Conservation (phyloP, 2,888 invertebrate species). For the Drosophila paucipuncta region DNA sequence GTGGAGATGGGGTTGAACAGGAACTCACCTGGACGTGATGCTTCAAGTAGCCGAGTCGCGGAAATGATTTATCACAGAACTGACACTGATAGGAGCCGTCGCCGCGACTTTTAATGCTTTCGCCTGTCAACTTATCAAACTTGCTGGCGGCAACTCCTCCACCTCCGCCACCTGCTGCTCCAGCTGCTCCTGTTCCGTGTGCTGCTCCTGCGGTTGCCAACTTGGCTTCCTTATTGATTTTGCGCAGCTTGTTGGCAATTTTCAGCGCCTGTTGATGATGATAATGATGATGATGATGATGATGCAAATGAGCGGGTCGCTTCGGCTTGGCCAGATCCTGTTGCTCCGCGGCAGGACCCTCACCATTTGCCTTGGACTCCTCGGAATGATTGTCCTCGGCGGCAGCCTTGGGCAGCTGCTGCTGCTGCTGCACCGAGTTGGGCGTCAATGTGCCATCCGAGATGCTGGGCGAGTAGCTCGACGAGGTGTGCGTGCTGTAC, state of each 20-base stretch:
- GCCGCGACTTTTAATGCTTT: conserved; percentile 84
- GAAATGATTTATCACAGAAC: conserved; percentile 96
- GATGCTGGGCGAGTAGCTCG: conserved; percentile 85
- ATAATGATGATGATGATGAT: conserved; percentile 79
- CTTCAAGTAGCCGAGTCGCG: conserved; percentile 93
- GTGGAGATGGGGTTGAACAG: not conserved
- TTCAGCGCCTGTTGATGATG: conserved; percentile 81
- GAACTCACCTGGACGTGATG: conserved; percentile 95
- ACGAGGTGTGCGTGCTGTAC: conserved; percentile 85
- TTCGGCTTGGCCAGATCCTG: conserved; percentile 46
- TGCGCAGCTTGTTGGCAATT: conserved; percentile 84
- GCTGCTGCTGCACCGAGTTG: conserved; percentile 81
- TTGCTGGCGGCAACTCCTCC: conserved; percentile 64
- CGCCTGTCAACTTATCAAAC: conserved; percentile 85
- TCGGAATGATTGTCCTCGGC: conserved; percentile 43
- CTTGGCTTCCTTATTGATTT: conserved; percentile 84
- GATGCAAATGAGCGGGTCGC: conserved; percentile 74
- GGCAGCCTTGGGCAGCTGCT: conserved; percentile 47
- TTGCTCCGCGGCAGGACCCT: conserved; percentile 13
- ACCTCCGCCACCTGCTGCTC: conserved; percentile 75
- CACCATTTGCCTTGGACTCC: conserved; percentile 58
- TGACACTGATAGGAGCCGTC: conserved; percentile 95
- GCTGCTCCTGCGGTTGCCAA: conserved; percentile 42
- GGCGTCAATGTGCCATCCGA: conserved; percentile 85
- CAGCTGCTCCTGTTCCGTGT: conserved; percentile 27